Evolutionary conservation across 2,113 vertebrate genomes (phyloP).

Genomic region (Pterophyllum scalare): DNA sequence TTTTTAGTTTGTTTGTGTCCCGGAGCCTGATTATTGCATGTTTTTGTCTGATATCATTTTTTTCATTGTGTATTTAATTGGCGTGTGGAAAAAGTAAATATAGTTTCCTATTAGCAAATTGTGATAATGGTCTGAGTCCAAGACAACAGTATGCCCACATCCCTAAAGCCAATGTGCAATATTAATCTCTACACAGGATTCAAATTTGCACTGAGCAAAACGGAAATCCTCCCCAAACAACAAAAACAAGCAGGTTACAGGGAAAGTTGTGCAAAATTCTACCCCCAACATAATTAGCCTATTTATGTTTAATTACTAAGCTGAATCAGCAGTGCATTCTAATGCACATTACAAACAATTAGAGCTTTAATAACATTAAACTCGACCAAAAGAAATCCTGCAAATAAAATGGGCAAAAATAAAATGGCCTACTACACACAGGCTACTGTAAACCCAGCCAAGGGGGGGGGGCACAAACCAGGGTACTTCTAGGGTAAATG

Average conservation of each 20-base stretch:
- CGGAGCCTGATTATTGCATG: too few relatives aligned
- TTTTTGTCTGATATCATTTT: too few relatives aligned
- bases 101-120: not conserved
- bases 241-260: not conserved
- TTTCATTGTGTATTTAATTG: too few relatives aligned
- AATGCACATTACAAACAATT: constrained; percentile 5
- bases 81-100: too few relatives aligned
- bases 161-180: not conserved
- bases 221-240: not conserved
- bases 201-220: not conserved
- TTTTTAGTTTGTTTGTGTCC: not conserved
- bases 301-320: not conserved
- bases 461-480: not conserved
- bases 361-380: constrained; percentile 10
- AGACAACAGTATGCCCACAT: not conserved
- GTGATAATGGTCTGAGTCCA: not conserved
- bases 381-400: not conserved
- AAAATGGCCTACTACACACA: constrained; percentile 2
- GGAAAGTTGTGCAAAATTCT: constrained; percentile 8
- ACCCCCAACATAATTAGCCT: constrained; percentile 3
- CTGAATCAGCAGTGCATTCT: constrained; percentile 7
- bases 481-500: not conserved
- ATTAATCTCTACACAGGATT: not conserved
- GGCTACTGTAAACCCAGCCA: not conserved
- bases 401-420: not conserved